Base-by-base conservation (phyloP, 2,113 vertebrate species). In the Origma solitaria region DNA sequence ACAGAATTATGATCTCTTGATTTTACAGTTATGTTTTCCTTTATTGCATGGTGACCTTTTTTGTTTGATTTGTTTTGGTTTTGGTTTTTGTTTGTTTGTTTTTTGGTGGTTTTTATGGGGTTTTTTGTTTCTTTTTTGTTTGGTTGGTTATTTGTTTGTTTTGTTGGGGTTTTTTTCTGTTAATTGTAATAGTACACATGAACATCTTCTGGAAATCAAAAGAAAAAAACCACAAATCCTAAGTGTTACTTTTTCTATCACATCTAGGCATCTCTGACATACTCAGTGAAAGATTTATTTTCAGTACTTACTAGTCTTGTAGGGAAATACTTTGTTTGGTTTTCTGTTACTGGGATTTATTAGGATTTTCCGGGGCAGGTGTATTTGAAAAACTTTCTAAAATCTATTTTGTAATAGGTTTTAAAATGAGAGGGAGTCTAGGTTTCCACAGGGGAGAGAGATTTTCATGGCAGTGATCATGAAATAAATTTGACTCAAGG, bases 21-120 rank as follows among this genome's bases (percentile, higher is more conserved):
- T 57, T 82, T 77, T 45, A 44, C 37, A 38, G 15, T 50, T 53
- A n/a, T 5, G 3, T 68, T 78, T 68, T 82, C 31, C 25, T 89
- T 30, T 66, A 1, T 61, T 61, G 27, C 27, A 20, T 44, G 1
- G 0, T 65, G 45, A 3, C 1, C 45, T 58, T 56, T 33, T 56
- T 22, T 12, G 9, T 47, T 47, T 7, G 7, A 10, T 47, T 47
- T 22, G 45, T 22, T 45, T 45, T 21, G 45, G 45, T 21, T 21
- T 18, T 40, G 38, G 15, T 44, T 44, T 44, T 44, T 44, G 42
- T 5, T 44, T 19, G 44, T 18, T 45, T 45, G 38, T 18, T 19
- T 45, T 45, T 20, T 9, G 38, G 38, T 9, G 38, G 15, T 44
- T 44, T 17, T 44, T 44, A 16, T 44, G 42, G 42, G 42, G 42